Evolutionary conservation across 2,113 vertebrate genomes (phyloP).

Genomic region (Cyrtonyx montezumae): DNA sequence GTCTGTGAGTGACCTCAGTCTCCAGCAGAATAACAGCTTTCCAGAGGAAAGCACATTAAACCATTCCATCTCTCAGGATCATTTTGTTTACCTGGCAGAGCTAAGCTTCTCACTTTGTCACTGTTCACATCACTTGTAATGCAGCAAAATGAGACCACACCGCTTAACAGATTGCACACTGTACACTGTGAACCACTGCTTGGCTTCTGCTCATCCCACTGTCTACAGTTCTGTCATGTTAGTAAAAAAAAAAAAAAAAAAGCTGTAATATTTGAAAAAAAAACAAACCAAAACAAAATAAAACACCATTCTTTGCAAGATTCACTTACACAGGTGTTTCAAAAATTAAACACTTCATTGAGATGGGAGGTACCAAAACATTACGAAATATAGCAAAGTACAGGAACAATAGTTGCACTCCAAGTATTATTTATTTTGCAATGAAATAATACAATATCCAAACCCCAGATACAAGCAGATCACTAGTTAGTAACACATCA

Average conservation of each 20-base stretch:
- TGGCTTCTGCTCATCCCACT: neutral
- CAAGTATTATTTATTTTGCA: neutral
- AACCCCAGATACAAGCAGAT: neutral
- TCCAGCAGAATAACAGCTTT: neutral
- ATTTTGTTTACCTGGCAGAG: neutral
- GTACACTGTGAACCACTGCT: neutral
- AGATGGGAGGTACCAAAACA: neutral
- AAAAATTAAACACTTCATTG: neutral
- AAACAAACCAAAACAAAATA: neutral
- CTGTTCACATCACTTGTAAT: neutral
- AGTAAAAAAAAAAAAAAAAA: neutral
- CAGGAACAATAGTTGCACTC: rapidly evolving
- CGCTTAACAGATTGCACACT: neutral
- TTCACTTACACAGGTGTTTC: neutral
- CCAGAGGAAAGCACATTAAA: neutral
- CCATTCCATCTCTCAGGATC: neutral
- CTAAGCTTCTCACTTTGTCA: neutral
- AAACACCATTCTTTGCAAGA: neutral
- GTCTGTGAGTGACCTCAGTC: too few species aligned
- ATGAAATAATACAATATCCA: neutral
- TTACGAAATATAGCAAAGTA: neutral
- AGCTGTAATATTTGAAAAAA: neutral
- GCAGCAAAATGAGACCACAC: neutral
- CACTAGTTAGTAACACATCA: neutral
- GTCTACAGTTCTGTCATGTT: neutral